phyloP scores from a whole-genome alignment of 1,140 invertebrate genomes.

The Heliconius congener region DNA sequence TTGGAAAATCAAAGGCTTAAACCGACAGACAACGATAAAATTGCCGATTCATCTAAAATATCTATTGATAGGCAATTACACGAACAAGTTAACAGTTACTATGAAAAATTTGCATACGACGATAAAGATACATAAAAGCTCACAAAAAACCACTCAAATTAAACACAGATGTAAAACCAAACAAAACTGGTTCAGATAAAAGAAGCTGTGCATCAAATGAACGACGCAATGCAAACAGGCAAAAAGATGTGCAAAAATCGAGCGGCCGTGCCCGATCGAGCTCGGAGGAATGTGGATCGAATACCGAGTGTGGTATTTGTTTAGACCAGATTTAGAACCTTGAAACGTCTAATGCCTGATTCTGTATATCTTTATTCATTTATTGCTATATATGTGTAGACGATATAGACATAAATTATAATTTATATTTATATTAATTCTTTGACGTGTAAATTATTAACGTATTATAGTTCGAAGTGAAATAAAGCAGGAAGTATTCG shows the following conservation, averaged over 20 bases:
- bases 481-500: constrained; percentile 17
- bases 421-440: not conserved
- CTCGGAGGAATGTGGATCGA: constrained; percentile 67
- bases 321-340: constrained; percentile 53
- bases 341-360: constrained; percentile 37
- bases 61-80: constrained; percentile 42
- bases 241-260: constrained; percentile 74
- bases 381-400: not conserved
- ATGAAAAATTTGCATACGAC: constrained; percentile 42
- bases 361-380: constrained; percentile 27
- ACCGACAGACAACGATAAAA: constrained; percentile 37
- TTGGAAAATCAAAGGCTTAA: constrained; percentile 45
- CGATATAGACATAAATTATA: not conserved
- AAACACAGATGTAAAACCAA: constrained; percentile 54
- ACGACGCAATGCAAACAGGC: constrained; percentile 63
- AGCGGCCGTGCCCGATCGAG: constrained; percentile 58
- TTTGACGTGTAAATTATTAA: not conserved
- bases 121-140: constrained; percentile 39
- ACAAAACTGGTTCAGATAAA: constrained; percentile 54
- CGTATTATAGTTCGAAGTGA: not conserved
- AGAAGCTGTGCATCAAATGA: constrained; percentile 62
- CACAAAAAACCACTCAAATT: constrained; percentile 43
- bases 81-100: constrained; percentile 33
- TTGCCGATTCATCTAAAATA: constrained; percentile 39
- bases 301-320: constrained; percentile 56